Evolutionary conservation across 1,140 invertebrate genomes (phyloP).

Genomic region (Drosophila sp.): DNA sequence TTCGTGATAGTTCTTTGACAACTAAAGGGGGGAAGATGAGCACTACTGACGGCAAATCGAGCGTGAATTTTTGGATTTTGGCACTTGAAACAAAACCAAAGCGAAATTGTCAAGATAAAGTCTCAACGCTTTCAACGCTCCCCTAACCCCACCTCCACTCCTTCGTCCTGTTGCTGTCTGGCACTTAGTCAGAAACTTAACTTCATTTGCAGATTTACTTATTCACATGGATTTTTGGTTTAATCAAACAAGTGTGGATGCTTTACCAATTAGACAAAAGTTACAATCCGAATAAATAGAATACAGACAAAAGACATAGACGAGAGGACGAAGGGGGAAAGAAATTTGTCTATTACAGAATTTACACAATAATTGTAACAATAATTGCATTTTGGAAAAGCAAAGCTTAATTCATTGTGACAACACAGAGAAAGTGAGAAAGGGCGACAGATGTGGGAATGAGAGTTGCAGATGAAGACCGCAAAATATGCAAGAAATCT

Average conservation of each 20-base stretch:
- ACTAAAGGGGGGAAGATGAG: background rate
- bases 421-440: slow-evolving; percentile 20
- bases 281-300: slow-evolving; percentile 6
- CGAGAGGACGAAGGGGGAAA: background rate
- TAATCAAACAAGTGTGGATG: background rate
- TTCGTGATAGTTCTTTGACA: slow-evolving; percentile 19
- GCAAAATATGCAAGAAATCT: slow-evolving; percentile 73
- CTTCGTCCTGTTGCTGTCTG: slow-evolving; percentile 11
- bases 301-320: slow-evolving; percentile 3
- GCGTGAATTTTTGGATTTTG: slow-evolving; percentile 19
- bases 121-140: too few species aligned
- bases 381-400: slow-evolving; percentile 61
- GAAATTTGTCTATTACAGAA: slow-evolving; percentile 43
- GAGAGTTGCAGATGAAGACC: slow-evolving; percentile 2
- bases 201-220: slow-evolving; percentile 37
- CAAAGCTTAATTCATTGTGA: slow-evolving; percentile 57
- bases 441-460: background rate
- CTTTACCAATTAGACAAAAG: slow-evolving; percentile 8
- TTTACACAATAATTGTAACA: slow-evolving; percentile 65
- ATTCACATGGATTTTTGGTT: slow-evolving; percentile 20
- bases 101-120: background rate
- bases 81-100: slow-evolving; percentile 27
- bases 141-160: background rate
- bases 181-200: slow-evolving; percentile 23
- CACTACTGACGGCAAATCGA: slow-evolving; percentile 9